Base-by-base conservation (phyloP, 2,888 invertebrate species). In the Sericinus montela region DNA sequence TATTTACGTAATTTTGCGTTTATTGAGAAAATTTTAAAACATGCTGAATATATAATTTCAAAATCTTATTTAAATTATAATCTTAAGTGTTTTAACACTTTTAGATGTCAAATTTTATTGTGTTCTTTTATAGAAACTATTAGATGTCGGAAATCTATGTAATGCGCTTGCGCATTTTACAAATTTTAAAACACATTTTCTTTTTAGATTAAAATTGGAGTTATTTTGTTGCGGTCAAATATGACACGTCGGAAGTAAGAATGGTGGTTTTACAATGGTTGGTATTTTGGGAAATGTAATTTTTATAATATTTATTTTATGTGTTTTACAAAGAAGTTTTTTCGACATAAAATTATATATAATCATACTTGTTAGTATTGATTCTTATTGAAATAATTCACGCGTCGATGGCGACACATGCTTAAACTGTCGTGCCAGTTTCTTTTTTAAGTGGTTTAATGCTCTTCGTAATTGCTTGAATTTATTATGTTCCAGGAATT, bases 281-380 rank as follows among this genome's bases (percentile, higher is more conserved):
- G 9, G 0, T 4, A n/a, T 15, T 13, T 19, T 14, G 11, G 11
- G 6, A 32, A 32, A 10, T 11, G 6, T 5, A 7, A 11, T n/a
- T 10, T 11, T 14, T 8, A 14, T 40, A 5, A 15, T 1, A 28
- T 8, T 19, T 32, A 39, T 29, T 44, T 29, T 6, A 40, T 11
- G n/a, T 25, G 29, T 47, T 47, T 40, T 35, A 47, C 40, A 46
- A 19, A 19, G 10, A 15, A 9, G 28, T 47, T 44, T 36, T 36
- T 11, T 25, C 35, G 5, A 35, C n/a, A 4, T 32, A 32, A 32
- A 32, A 32, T 23, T 32, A 34, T 14, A 47, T 28, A 41, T 11
- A 47, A 47, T 40, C 41, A 42, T 48, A 48, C 42, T 48, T 43
- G 28, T 25, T 42, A 32, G 36, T 42, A 37, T 48, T 30, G n/a